phyloP scores from a whole-genome alignment of 2,113 vertebrate species.

The human region GRCh38 chr2:72590501-72591000 shows the following conservation, averaged over 20 bases:
- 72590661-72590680: neutral
- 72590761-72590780: neutral
- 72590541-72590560: neutral
- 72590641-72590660: conserved; percentile 4
- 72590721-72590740: neutral
- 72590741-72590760: neutral
- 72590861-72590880: neutral
- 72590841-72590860: conserved; percentile 13
- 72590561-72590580: neutral
- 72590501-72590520: conserved; percentile 9
- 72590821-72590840: neutral
- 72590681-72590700: neutral
- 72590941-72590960: neutral
- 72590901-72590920: conserved; percentile 34
- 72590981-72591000: neutral
- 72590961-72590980: neutral
- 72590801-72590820: neutral
- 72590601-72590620: neutral
- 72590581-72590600: neutral
- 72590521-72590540: neutral
- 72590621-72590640: neutral
- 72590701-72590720: neutral
- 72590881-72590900: neutral
- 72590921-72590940: neutral
- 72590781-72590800: neutral